Base-by-base conservation (phyloP, 1,140 invertebrate species). In the Drosophila serrata region DNA sequence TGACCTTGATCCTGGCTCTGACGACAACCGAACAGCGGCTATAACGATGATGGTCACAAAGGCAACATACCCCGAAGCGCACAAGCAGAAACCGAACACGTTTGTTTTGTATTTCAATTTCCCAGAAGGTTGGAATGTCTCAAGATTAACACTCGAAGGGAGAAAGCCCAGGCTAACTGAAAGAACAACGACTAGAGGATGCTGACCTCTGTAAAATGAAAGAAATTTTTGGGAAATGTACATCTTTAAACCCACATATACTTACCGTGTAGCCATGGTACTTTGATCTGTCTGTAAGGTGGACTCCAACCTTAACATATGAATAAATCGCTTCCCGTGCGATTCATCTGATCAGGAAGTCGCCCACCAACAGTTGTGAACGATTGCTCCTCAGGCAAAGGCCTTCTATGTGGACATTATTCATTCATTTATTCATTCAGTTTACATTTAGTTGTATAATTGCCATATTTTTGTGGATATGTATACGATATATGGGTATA, bases 1-100 rank as follows among this genome's bases (percentile, higher is more conserved):
- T 87, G 79, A 87, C 84, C 84, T 87, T 87, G 84, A 88, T 87
- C 85, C 84, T 87, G 80, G 67, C 67, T 74, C 69, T 72, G 67
- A 73, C 69, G 69, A 72, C 69, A 58, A 58, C 19, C 31, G 11
- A 22, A 0, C 68, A 43, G 64, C 22, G 62, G 46, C 62, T 55
- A 55, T 24, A 37, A 55, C 51, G 19, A 37, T 24, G 35, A 35
- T 67, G 65, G 62, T 19, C 62, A 40, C 53, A 48, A 61, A 61
- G 57, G 33, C 43, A 22, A 29, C 27, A 6, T 15, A 15, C 48
- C 24, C 48, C 6, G 45, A 31, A 13, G n/a, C 11, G 17, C 17
- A 29, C 37, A 12, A 19, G 51, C 17, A 51, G 29, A 51, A 55
- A 22, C 2, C 35, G 11, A 12, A 12, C 56, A 7, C 1, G 17